A percentile compares a stretch with the other conserved stretches of the same genome.
These are phyloP conservation scores for pig (Sus scrofa) DNA, from an alignment of 2,113 vertebrate species.

Conservation along the genomic window T2T-Sscrofa CM000817.6:107882001-107882500, in stretches of 20 bases:
- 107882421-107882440: not conserved
- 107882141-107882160: not conserved
- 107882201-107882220: not conserved
- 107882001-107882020: accelerated
- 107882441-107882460: conserved; percentile 17
- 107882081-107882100: conserved; percentile 51
- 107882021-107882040: not conserved
- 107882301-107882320: not conserved
- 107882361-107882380: not conserved
- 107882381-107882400: not conserved
- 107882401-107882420: not conserved
- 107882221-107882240: not conserved
- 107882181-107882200: not conserved
- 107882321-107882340: conserved; percentile 4
- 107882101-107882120: not conserved
- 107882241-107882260: not conserved
- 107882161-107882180: not conserved
- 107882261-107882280: not conserved
- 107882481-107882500: not conserved
- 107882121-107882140: not conserved
- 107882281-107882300: conserved; percentile 11
- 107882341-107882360: conserved; percentile 6
- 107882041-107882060: not conserved
- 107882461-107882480: not conserved
- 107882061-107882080: conserved; percentile 18